Percentiles rank a stretch among this genome's conserved stretches.
Evolutionary conservation across 2,888 invertebrate genomes (phyloP).

Genomic region (Drosophila setosimentum): DNA sequence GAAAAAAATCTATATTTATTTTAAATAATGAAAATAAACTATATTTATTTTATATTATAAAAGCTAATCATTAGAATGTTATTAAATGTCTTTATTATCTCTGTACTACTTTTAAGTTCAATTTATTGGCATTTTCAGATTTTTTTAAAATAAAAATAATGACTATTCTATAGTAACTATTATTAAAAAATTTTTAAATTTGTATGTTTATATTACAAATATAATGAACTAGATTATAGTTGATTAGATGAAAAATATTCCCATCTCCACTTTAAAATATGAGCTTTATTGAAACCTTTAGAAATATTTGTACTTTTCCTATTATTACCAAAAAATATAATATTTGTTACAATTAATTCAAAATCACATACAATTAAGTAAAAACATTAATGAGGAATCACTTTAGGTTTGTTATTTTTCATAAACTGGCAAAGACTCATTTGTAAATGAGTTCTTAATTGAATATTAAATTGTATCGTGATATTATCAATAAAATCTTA

Average conservation of each 20-base stretch:
- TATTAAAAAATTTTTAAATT: too few species aligned
- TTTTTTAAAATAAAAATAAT: too few species aligned
- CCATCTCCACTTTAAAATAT: too few species aligned
- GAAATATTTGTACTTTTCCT: background rate
- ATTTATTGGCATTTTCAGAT: too few species aligned
- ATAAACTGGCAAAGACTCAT: background rate
- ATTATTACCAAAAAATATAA: background rate
- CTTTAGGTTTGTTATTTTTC: background rate
- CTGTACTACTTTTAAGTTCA: too few species aligned
- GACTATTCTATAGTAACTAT: too few species aligned
- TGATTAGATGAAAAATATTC: too few species aligned
- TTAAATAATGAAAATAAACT: background rate
- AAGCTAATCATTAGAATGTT: too few species aligned
- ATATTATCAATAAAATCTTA: background rate
- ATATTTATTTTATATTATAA: background rate
- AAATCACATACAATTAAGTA: background rate
- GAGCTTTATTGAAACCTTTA: too few species aligned
- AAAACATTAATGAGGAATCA: background rate
- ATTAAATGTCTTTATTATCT: too few species aligned
- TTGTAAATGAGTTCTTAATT: background rate
- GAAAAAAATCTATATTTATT: background rate
- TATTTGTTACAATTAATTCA: background rate
- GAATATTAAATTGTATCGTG: background rate
- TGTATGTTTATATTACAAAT: too few species aligned
- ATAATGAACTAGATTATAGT: too few species aligned